A percentile compares a stretch with the other conserved stretches of the same genome.
Evolutionary conservation across 2,888 invertebrate genomes (phyloP).

Genomic region (Nipponacmea schrenckii): DNA sequence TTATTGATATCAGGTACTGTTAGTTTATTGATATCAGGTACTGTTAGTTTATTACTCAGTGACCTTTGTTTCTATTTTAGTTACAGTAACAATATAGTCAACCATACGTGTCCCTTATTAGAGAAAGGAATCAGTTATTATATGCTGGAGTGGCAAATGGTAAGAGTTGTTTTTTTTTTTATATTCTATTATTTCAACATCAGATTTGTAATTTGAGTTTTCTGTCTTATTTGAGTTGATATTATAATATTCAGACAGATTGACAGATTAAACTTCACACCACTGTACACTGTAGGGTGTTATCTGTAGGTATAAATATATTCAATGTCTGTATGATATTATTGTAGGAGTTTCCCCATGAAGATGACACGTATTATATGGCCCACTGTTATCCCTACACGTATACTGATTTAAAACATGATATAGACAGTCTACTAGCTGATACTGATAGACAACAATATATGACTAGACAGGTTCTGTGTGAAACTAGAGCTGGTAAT

Average conservation of each 20-base stretch:
- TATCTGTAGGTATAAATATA: too few species aligned
- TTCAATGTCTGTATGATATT: not conserved
- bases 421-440: slow-evolving; percentile 58
- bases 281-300: too few species aligned
- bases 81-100: slow-evolving; percentile 59
- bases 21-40: too few species aligned
- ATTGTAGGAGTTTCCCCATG: slow-evolving; percentile 62
- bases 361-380: slow-evolving; percentile 62
- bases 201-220: too few species aligned
- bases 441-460: slow-evolving; percentile 48
- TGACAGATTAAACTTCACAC: too few species aligned
- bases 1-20: too few species aligned
- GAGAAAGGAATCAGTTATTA: slow-evolving; percentile 60
- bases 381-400: slow-evolving; percentile 68
- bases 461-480: slow-evolving; percentile 61
- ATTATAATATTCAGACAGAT: too few species aligned
- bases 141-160: slow-evolving; percentile 67
- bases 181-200: too few species aligned
- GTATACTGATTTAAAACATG: slow-evolving; percentile 66
- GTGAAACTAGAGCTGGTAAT: slow-evolving; percentile 66
- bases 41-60: too few species aligned
- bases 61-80: slow-evolving; percentile 33
- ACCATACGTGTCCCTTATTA: slow-evolving; percentile 61
- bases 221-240: too few species aligned
- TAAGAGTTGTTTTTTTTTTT: slow-evolving; percentile 33